Percentiles rank a stretch among this genome's conserved stretches.
Conservation (phyloP, 2,113 vertebrate species). For the Cololabis saira region DNA sequence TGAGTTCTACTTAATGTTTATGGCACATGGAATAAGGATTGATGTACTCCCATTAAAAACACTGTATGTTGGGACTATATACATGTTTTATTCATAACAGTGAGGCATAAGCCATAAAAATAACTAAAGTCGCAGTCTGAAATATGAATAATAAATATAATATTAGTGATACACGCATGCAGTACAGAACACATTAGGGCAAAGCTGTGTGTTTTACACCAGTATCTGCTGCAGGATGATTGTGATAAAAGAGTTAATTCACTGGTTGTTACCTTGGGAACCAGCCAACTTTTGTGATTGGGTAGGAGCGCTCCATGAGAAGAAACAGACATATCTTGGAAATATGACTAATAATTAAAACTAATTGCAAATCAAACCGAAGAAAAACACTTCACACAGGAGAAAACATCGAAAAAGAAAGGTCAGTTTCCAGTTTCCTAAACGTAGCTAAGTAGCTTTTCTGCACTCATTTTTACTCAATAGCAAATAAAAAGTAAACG, state of each 20-base stretch:
- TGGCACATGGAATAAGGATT: constrained; percentile 33
- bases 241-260: not conserved
- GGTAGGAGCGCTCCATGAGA: too few species aligned
- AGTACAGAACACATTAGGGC: constrained; percentile 21
- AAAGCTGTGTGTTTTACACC: not conserved
- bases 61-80: constrained; percentile 10
- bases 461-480: too few species aligned
- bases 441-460: too few species aligned
- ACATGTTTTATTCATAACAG: constrained; percentile 37
- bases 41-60: constrained; percentile 34
- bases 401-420: too few species aligned
- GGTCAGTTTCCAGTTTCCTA: too few species aligned
- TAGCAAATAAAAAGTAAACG: too few species aligned
- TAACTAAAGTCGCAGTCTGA: constrained; percentile 35
- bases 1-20: constrained; percentile 33
- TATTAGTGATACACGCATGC: constrained; percentile 19
- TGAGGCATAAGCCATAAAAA: constrained; percentile 38
- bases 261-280: not conserved
- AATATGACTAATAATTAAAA: too few species aligned
- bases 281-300: too few species aligned
- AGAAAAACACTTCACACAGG: too few species aligned
- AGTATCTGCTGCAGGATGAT: not conserved
- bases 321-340: too few species aligned
- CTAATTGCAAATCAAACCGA: too few species aligned
- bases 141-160: constrained; percentile 28